phyloP scores from a whole-genome alignment of 2,797 vertebrate genomes.

The Anguilla marmorata region DNA sequence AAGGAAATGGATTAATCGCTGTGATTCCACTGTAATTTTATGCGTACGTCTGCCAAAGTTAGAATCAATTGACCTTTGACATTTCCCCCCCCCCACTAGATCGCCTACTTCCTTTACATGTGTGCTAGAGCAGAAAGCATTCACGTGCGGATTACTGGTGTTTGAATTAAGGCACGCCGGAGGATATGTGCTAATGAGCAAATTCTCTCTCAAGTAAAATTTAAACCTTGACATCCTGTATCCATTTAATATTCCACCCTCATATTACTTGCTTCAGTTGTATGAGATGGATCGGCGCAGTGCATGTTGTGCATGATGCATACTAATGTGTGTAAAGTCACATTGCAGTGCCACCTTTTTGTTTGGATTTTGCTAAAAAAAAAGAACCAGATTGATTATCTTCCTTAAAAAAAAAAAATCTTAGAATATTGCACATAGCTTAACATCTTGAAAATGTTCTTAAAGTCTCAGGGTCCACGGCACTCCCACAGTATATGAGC shows the following conservation, averaged over 20 bases:
- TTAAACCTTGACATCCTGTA: background rate
- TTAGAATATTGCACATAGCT: background rate
- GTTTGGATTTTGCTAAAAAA: background rate
- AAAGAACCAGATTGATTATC: background rate
- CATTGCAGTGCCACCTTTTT: background rate
- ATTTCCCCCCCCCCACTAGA: constrained; percentile 18
- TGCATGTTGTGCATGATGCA: background rate
- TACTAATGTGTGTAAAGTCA: background rate
- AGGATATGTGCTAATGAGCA: constrained; percentile 39
- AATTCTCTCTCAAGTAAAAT: constrained; percentile 15
- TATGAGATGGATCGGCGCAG: background rate
- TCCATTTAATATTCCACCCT: background rate
- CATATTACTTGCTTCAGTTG: background rate
- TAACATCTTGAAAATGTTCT: background rate
- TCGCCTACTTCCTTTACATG: background rate
- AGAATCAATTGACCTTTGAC: constrained; percentile 40
- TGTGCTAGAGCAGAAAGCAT: constrained; percentile 11
- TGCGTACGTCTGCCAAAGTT: constrained; percentile 42
- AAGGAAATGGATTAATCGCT: constrained; percentile 48
- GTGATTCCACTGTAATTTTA: constrained; percentile 20
- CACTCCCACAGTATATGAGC: background rate
- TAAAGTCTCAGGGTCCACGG: background rate
- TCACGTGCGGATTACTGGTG: constrained; percentile 34
- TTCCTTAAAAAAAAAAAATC: background rate
- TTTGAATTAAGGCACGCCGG: constrained; percentile 25